phyloP scores from a whole-genome alignment of 2,797 vertebrate genomes.

The Hemibagrus guttatus region DNA sequence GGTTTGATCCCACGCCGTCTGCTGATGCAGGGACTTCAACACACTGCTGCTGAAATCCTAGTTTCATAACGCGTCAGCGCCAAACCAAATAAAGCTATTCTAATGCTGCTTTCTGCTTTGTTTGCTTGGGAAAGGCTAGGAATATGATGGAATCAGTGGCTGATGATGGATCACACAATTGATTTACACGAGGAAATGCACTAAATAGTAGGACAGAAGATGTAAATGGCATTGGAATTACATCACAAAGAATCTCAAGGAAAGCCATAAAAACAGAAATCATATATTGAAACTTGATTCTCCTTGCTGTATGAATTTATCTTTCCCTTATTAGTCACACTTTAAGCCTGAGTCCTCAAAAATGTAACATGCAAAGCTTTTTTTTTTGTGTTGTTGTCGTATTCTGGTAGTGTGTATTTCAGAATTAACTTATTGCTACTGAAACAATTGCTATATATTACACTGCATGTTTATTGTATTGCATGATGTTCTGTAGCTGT shows the following conservation, averaged over 20 bases:
- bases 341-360: background rate
- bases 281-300: background rate
- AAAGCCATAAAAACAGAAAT: background rate
- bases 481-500: conserved; percentile 24
- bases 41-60: conserved; percentile 26
- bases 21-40: conserved; percentile 39
- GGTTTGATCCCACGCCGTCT: conserved; percentile 32
- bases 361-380: background rate
- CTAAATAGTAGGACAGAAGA: background rate
- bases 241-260: background rate
- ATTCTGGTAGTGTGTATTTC: background rate
- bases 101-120: background rate
- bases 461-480: conserved; percentile 16
- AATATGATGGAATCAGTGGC: background rate
- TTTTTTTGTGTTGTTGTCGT: background rate
- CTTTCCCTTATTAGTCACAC: background rate
- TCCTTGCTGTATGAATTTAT: background rate
- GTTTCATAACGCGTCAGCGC: conserved; percentile 10
- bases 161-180: background rate
- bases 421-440: background rate
- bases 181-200: background rate
- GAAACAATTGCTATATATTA: conserved; percentile 11
- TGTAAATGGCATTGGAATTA: background rate
- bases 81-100: conserved; percentile 21
- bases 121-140: background rate